phyloP scores from a whole-genome alignment of 53 echinoderm and acorn worm genomes.

The Echinarachnius parma region DNA sequence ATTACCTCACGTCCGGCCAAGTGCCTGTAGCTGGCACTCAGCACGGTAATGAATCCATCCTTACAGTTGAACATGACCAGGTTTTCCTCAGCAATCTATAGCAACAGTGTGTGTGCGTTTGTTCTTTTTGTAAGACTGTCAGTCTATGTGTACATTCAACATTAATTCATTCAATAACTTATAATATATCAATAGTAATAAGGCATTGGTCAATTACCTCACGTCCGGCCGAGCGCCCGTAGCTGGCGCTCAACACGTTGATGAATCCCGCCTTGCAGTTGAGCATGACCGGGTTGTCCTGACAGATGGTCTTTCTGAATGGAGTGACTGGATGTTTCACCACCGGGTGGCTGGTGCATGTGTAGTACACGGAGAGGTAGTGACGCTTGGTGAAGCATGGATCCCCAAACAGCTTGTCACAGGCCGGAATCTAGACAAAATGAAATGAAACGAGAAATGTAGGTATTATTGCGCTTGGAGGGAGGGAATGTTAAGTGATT shows the following conservation, averaged over 20 bases:
- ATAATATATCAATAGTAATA: too few relatives aligned
- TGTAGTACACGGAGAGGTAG: slow-evolving; percentile 38
- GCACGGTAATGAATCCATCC: slow-evolving; percentile 35
- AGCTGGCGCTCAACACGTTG: slow-evolving; percentile 47
- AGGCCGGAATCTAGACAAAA: slow-evolving; percentile 17
- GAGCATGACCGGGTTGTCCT: slow-evolving; percentile 17
- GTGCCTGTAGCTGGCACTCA: slow-evolving; percentile 45
- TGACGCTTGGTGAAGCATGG: slow-evolving; percentile 43
- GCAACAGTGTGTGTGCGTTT: too few relatives aligned
- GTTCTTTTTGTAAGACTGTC: too few relatives aligned
- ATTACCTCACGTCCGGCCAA: slow-evolving; percentile 42
- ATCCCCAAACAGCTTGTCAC: slow-evolving; percentile 34
- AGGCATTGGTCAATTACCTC: slow-evolving; percentile 41
- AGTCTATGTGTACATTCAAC: too few relatives aligned
- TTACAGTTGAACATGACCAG: slow-evolving; percentile 10
- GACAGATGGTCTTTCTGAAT: slow-evolving; percentile 29
- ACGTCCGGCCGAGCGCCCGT: slow-evolving; percentile 41
- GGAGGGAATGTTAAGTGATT: too few relatives aligned
- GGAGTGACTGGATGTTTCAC: slow-evolving; percentile 9
- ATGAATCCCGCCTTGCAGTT: slow-evolving; percentile 24
- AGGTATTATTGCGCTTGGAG: too few relatives aligned
- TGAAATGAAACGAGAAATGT: neutral
- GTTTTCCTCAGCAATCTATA: slow-evolving; percentile 23
- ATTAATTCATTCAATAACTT: too few relatives aligned
- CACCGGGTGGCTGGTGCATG: slow-evolving; percentile 33